Evolutionary conservation across 2,113 vertebrate genomes (phyloP).

Genomic region (Melanocharis versteri): DNA sequence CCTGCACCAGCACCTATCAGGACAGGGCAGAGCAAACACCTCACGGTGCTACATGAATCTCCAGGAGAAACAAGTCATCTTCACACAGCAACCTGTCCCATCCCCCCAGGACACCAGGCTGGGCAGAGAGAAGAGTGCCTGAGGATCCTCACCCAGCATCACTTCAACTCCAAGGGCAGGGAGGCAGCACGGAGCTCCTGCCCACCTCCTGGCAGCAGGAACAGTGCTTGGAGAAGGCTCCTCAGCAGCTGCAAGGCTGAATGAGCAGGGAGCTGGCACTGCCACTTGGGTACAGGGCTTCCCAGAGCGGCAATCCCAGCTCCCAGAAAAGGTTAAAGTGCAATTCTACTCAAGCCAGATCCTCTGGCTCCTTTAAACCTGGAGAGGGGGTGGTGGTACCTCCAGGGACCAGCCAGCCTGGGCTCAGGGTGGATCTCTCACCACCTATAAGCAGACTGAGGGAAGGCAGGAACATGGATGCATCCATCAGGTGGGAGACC

Average conservation of each 20-base stretch:
- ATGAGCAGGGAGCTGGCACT: neutral
- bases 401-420: neutral
- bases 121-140: neutral
- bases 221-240: neutral
- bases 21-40: neutral
- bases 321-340: neutral
- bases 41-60: neutral
- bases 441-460: neutral
- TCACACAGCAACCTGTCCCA: neutral
- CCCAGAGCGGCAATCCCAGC: neutral
- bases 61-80: neutral
- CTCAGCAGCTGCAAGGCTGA: neutral
- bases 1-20: neutral
- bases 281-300: neutral
- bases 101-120: rapidly evolving
- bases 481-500: neutral
- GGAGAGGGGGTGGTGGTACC: neutral
- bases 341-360: neutral
- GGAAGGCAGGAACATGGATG: neutral
- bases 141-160: neutral
- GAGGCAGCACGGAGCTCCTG: neutral
- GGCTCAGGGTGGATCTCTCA: neutral
- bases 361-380: neutral
- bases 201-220: neutral
- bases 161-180: neutral